Conservation (phyloP, 2,797 vertebrate species). For the Sylvia borin region DNA sequence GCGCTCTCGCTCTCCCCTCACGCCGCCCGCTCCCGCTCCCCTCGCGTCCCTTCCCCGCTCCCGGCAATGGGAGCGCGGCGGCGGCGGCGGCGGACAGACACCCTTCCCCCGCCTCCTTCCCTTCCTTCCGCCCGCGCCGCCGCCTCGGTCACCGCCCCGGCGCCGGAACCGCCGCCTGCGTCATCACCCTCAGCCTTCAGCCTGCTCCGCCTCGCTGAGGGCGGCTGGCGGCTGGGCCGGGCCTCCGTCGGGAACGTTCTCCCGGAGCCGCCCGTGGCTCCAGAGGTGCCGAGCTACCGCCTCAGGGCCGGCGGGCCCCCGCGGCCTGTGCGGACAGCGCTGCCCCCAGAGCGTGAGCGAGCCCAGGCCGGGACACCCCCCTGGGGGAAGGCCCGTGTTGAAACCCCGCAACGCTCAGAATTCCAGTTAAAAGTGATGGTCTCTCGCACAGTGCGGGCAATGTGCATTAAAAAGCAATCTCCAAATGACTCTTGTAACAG, state of each 20-base stretch:
- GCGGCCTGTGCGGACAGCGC: neutral
- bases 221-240: rapidly evolving
- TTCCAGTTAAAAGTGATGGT: rapidly evolving
- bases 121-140: neutral
- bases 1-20: neutral
- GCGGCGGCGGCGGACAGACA: neutral
- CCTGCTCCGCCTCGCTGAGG: neutral
- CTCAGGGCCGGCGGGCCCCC: too few species aligned
- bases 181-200: neutral
- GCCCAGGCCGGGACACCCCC: neutral
- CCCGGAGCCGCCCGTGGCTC: too few species aligned
- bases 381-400: neutral
- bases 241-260: neutral
- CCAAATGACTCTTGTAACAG: rapidly evolving
- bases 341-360: neutral
- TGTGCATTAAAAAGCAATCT: rapidly evolving
- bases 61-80: neutral
- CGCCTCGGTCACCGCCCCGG: neutral
- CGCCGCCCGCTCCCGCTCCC: neutral
- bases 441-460: rapidly evolving
- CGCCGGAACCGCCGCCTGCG: neutral
- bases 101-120: neutral
- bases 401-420: rapidly evolving
- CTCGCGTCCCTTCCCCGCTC: neutral
- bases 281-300: neutral